Percentiles rank a stretch among this genome's conserved stretches.
These are phyloP conservation scores for Gandaritis pyraliata DNA, from an alignment of 2,888 invertebrate genomes.

Conservation along the genomic window DNA sequence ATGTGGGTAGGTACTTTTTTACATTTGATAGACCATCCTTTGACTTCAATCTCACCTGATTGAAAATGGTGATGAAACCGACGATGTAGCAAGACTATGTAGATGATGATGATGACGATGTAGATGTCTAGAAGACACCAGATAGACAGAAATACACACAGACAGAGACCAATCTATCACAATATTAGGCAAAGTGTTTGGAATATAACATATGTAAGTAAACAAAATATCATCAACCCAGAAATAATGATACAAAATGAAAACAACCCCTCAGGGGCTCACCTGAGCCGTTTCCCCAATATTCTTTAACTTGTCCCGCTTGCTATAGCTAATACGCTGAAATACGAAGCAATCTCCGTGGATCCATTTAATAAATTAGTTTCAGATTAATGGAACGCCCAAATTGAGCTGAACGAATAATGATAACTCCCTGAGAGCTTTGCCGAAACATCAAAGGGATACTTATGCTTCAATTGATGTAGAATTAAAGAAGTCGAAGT, in stretches of 20 bases:
- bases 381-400: conserved; percentile 52
- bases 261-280: conserved; percentile 15
- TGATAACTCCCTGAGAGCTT: conserved; percentile 41
- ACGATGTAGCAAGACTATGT: too few species aligned
- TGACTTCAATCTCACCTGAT: too few species aligned
- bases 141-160: too few species aligned
- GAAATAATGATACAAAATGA: conserved; percentile 8
- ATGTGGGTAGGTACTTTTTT: too few species aligned
- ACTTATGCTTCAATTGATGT: conserved; percentile 9
- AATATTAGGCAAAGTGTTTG: too few species aligned
- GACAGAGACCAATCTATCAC: too few species aligned
- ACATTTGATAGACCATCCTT: too few species aligned
- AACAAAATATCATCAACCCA: neutral
- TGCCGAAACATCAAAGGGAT: conserved; percentile 12
- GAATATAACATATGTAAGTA: too few species aligned
- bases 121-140: too few species aligned
- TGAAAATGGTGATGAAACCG: too few species aligned
- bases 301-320: conserved; percentile 44
- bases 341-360: conserved; percentile 49
- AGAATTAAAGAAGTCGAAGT: too few species aligned
- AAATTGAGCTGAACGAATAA: conserved; percentile 53
- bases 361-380: conserved; percentile 59
- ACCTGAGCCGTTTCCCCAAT: conserved; percentile 35
- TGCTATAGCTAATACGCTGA: conserved; percentile 43
- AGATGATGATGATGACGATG: too few species aligned